Conservation (phyloP, 2,113 vertebrate genomes). For the Taurulus bubalis region DNA sequence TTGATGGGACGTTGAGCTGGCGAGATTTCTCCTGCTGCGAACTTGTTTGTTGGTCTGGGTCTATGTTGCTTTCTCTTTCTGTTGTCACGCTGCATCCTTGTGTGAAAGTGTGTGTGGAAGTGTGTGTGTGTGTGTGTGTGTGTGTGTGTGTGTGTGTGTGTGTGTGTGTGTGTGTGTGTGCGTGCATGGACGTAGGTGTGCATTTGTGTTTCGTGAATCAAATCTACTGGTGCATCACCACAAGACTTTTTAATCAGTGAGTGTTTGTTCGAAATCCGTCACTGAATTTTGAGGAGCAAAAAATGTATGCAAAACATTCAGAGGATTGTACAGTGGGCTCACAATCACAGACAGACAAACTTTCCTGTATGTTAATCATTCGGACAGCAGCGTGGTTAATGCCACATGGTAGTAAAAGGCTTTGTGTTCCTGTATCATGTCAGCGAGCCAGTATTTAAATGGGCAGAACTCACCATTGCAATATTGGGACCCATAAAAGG, state of each 20-base stretch:
- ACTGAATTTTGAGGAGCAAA: conserved; percentile 21
- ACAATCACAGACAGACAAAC: not conserved
- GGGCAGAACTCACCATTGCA: not conserved
- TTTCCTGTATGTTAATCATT: not conserved
- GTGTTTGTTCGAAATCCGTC: conserved; percentile 2
- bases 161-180: not conserved
- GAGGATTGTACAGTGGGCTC: not conserved
- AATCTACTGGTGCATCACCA: conserved; percentile 39
- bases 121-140: conserved; percentile 2
- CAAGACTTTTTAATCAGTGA: conserved; percentile 47
- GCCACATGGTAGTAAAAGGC: not conserved
- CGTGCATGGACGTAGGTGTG: conserved; percentile 1
- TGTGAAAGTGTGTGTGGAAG: not conserved
- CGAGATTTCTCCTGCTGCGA: conserved; percentile 66
- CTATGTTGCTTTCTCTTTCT: conserved; percentile 53
- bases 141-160: conserved; percentile 1
- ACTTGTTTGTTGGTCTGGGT: conserved; percentile 66
- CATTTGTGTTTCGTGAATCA: conserved; percentile 57
- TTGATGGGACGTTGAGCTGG: conserved; percentile 79
- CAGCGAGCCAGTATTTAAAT: not conserved
- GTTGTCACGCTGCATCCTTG: conserved; percentile 34
- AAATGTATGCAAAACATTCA: conserved; percentile 15
- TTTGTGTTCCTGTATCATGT: not conserved
- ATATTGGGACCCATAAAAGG: not conserved
- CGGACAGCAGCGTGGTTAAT: not conserved